Evolutionary conservation across 2,797 vertebrate genomes (phyloP), one percentile per base, ranked within the genome.

Genomic region (Peromyscus eremicus): DNA sequence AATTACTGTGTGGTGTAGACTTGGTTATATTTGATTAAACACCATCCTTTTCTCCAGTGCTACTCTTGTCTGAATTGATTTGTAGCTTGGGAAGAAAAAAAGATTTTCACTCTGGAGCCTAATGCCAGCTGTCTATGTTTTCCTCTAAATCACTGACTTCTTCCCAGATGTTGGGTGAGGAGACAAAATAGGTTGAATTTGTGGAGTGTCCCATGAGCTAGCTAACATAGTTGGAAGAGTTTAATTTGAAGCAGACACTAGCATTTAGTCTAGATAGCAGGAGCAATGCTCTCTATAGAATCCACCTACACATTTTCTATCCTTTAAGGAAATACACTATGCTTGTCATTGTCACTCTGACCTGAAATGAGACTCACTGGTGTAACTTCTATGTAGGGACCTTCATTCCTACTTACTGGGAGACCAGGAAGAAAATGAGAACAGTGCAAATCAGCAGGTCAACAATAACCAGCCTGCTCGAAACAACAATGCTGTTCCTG

Each of bases 361-460:
- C 40, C 76, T 90, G 37, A 83, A 86, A n/a, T 89, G 49, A 95
- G 80, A 46, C 13, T 76, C 43, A 76, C 85, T 87, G 46, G 52
- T 94, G 13, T 66, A 40, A 90, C 94, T 89, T 97, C 97, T 70
- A 84, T 95, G 77, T 98, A 99, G 99, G 96, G 99, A 99, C 98
- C 99, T 99, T 83, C 99, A 99, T 98, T 99, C 99, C 76, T 99
- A 99, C 98, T 99, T 99, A 70, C 99, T 99, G 52, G 99, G 99
- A 92, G 99, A 99, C 98, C 99, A 99, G 98, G 99, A 99, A 85
- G 99, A 99, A 96, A 99, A 99, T 17, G 99, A 99, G 87, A 99
- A 99, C 97, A 99, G 99, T 95, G 99, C 98, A 94, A 99, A 99
- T 97, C 99, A 99, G 96, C 99, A 99, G 14, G 98, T 98, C 73